Evolutionary conservation across 2,113 vertebrate species (phyloP).

Genomic region (Arvicanthis niloticus): DNA sequence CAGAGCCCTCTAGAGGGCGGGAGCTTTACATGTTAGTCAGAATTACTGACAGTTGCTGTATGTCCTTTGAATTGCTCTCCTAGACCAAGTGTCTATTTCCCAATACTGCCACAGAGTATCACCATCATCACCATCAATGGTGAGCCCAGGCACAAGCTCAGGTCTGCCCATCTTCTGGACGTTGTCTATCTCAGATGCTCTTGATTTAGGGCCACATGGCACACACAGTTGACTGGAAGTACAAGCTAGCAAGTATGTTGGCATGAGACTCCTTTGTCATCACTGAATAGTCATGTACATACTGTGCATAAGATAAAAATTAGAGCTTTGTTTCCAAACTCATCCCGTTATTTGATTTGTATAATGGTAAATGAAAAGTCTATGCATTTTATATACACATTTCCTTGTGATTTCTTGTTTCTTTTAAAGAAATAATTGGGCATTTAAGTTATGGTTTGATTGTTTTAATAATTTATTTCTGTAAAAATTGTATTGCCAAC

Average conservation of each 20-base stretch:
- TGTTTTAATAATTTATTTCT: conserved; percentile 19
- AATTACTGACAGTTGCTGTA: conserved; percentile 53
- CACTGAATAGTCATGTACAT: background rate
- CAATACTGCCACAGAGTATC: background rate
- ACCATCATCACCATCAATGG: conserved; percentile 18
- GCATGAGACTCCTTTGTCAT: background rate
- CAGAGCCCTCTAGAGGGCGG: background rate
- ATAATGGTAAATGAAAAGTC: conserved; percentile 37
- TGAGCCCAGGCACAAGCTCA: conserved; percentile 10
- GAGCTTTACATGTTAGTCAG: conserved; percentile 38
- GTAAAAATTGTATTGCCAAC: background rate
- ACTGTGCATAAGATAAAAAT: background rate
- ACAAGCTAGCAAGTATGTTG: background rate
- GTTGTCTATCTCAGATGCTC: background rate
- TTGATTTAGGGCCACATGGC: background rate
- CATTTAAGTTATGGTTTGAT: conserved; percentile 52
- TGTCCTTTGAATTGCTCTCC: conserved; percentile 55
- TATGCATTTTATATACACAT: background rate
- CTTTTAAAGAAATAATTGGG: conserved; percentile 28
- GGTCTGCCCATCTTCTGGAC: background rate
- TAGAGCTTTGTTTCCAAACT: conserved; percentile 1
- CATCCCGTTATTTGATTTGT: conserved; percentile 11
- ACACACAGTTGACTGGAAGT: background rate
- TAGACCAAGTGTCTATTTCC: background rate
- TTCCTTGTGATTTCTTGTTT: conserved; percentile 31